Conservation (phyloP, 2,113 vertebrate genomes). For the Cathartes aura region DNA sequence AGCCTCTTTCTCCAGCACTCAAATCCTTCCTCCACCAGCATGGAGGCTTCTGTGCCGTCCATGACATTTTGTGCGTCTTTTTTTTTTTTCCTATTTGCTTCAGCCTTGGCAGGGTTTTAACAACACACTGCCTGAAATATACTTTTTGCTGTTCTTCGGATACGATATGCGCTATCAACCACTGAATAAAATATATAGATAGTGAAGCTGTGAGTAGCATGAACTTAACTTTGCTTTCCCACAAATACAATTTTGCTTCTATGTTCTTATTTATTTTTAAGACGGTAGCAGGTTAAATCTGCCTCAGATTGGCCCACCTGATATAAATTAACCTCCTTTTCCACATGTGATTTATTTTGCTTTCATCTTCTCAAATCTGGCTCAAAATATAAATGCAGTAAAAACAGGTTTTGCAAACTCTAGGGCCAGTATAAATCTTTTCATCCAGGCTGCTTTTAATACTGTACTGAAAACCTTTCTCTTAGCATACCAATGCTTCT, state of each 20-base stretch:
- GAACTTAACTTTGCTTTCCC: not conserved
- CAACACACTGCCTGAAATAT: not conserved
- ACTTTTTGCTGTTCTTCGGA: not conserved
- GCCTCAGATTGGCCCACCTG: not conserved
- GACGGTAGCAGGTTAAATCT: not conserved
- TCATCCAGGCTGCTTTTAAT: not conserved
- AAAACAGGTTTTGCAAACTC: not conserved
- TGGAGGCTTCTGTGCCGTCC: not conserved
- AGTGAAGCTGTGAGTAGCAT: not conserved
- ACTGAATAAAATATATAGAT: not conserved
- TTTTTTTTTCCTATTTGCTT: not conserved
- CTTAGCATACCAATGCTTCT: not conserved
- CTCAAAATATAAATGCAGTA: not conserved
- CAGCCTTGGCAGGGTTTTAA: not conserved
- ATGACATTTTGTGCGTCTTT: too few relatives aligned
- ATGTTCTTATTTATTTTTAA: not conserved
- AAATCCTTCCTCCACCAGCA: not conserved
- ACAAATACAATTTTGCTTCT: not conserved
- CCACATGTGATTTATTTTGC: not conserved
- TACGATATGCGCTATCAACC: not conserved
- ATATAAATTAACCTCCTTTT: not conserved
- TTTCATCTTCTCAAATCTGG: not conserved
- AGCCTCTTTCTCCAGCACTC: not conserved
- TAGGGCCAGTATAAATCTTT: constrained; percentile 9
- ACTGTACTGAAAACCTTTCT: not conserved